phyloP scores from a whole-genome alignment of 2,888 invertebrate species.

The Drosophila austrosaltans region DNA sequence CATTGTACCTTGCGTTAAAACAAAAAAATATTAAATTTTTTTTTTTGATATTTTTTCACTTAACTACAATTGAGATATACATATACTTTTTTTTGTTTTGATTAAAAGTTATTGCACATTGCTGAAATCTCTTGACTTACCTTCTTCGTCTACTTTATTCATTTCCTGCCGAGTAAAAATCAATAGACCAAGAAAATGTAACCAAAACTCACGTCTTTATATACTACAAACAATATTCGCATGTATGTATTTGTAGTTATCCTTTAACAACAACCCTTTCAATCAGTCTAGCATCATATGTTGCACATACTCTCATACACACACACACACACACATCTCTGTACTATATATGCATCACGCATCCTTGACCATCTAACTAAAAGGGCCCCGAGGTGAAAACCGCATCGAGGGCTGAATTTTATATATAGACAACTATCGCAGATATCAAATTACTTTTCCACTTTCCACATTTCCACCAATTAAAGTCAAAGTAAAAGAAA shows the following conservation, averaged over 20 bases:
- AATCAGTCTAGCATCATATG: neutral
- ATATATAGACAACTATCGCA: constrained; percentile 1
- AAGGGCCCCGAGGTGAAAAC: neutral
- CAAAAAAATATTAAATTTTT: constrained; percentile 48
- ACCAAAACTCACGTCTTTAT: neutral
- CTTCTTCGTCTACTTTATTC: neutral
- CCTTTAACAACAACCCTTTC: constrained; percentile 1
- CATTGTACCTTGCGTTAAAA: constrained; percentile 41
- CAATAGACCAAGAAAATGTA: neutral
- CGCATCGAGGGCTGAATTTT: constrained; percentile 13
- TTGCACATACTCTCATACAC: too few species aligned
- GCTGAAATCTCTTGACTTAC: constrained; percentile 16
- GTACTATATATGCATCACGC: constrained; percentile 2
- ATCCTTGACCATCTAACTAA: constrained; percentile 1
- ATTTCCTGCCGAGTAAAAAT: neutral
- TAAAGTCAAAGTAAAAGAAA: neutral
- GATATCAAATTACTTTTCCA: constrained; percentile 4
- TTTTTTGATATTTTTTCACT: constrained; percentile 60
- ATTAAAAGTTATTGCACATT: constrained; percentile 66
- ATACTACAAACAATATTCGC: neutral
- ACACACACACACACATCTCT: too few species aligned
- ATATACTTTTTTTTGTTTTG: constrained; percentile 54
- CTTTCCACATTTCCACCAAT: constrained; percentile 4
- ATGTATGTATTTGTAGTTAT: neutral
- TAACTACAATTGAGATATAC: constrained; percentile 44